Evolutionary conservation across 2,888 invertebrate species (phyloP).

Genomic region (Octonoba sinensis): DNA sequence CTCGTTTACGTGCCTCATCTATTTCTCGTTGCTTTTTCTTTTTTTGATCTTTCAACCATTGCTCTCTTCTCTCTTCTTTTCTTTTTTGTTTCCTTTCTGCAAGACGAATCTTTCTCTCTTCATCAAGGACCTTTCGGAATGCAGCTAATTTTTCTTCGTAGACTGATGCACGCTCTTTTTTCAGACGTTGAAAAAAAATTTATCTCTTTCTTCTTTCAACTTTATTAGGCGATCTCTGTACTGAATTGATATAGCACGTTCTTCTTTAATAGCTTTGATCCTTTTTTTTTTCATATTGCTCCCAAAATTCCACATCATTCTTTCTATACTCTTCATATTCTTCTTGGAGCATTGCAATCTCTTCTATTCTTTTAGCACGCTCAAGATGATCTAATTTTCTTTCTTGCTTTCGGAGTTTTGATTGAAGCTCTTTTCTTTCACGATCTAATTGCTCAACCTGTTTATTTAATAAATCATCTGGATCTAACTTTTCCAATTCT

Average conservation of each 20-base stretch:
- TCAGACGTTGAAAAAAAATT: slow-evolving; percentile 82
- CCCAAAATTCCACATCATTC: slow-evolving; percentile 90
- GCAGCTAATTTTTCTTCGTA: slow-evolving; percentile 78
- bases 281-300: slow-evolving; percentile 87
- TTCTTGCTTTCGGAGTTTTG: slow-evolving; percentile 93
- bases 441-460: slow-evolving; percentile 76
- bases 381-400: slow-evolving; percentile 97
- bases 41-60: slow-evolving; percentile 72
- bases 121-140: slow-evolving; percentile 79
- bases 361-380: slow-evolving; percentile 93
- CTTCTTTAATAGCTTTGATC: slow-evolving; percentile 84
- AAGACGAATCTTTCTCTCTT: slow-evolving; percentile 74
- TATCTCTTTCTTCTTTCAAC: slow-evolving; percentile 85
- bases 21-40: slow-evolving; percentile 68
- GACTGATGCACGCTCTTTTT: slow-evolving; percentile 80
- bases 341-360: slow-evolving; percentile 90
- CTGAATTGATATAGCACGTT: slow-evolving; percentile 84
- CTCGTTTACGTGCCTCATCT: slow-evolving; percentile 73
- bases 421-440: slow-evolving; percentile 91
- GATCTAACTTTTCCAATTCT: slow-evolving; percentile 91
- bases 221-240: slow-evolving; percentile 83
- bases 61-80: slow-evolving; percentile 78
- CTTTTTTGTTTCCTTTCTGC: slow-evolving; percentile 73
- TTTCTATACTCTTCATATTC: slow-evolving; percentile 80
- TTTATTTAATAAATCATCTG: slow-evolving; percentile 91